phyloP scores from a whole-genome alignment of 1,140 invertebrate genomes.

The Venustaconcha ellipsiformis region DNA sequence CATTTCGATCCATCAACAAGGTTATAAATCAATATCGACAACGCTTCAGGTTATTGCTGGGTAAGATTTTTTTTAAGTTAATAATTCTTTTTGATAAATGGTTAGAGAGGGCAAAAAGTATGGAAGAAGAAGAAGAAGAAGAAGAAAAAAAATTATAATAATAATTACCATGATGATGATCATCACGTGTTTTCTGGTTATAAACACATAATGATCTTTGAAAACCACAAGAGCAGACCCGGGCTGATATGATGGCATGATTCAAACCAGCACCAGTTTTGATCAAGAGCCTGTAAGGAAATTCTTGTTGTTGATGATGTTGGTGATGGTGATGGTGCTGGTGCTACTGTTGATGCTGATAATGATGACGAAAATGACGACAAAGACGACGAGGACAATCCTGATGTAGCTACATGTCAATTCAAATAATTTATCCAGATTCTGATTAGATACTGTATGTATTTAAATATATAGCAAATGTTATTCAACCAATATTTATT shows the following conservation, averaged over 20 bases:
- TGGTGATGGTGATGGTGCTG: background rate
- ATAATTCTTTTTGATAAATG: background rate
- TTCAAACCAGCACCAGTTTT: too few species aligned
- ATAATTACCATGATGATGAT: background rate
- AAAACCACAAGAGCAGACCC: too few species aligned
- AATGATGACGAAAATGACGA: background rate
- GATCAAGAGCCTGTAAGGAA: too few species aligned
- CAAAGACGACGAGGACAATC: background rate
- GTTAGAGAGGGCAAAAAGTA: background rate
- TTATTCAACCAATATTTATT: too few species aligned
- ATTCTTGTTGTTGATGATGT: background rate
- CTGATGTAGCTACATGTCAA: background rate
- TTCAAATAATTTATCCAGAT: too few species aligned
- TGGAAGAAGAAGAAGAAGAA: background rate
- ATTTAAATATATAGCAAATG: too few species aligned
- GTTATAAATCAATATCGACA: too few species aligned
- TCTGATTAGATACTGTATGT: too few species aligned
- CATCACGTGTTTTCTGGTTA: background rate
- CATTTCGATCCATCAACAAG: too few species aligned
- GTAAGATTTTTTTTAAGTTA: background rate
- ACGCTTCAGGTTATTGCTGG: too few species aligned
- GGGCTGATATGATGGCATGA: too few species aligned
- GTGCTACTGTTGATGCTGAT: background rate
- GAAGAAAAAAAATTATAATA: background rate
- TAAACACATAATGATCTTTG: too few species aligned